Conservation (phyloP, 2,113 vertebrate species). For the Osmerus eperlanus region DNA sequence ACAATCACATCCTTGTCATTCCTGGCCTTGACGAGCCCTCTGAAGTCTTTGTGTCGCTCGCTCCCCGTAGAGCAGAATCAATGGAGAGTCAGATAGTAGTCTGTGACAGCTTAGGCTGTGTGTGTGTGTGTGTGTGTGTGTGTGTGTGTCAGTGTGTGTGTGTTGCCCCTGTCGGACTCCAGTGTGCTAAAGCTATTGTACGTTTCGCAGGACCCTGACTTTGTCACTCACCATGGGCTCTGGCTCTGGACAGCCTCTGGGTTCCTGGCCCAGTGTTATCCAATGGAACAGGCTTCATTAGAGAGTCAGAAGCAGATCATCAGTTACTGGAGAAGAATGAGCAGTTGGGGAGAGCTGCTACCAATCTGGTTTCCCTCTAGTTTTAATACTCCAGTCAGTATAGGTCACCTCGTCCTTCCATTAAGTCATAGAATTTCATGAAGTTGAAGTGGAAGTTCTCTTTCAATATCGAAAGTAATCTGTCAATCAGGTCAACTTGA, state of each 20-base stretch:
- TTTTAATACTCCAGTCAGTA: not conserved
- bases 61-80: conserved; percentile 8
- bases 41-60: conserved; percentile 7
- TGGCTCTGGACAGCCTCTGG: conserved; percentile 10
- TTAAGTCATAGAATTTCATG: not conserved
- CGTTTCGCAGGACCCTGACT: not conserved
- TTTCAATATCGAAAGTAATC: not conserved
- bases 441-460: not conserved
- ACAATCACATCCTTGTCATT: conserved; percentile 19
- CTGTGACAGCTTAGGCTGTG: not conserved
- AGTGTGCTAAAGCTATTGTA: conserved; percentile 13
- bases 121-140: not conserved
- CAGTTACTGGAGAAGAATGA: conserved; percentile 1
- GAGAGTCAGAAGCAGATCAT: conserved; percentile 1
- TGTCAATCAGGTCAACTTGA: not conserved
- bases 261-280: conserved; percentile 10
- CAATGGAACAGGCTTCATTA: conserved; percentile 13
- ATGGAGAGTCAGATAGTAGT: not conserved
- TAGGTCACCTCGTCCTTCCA: not conserved
- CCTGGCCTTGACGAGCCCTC: not conserved
- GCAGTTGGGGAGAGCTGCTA: not conserved
- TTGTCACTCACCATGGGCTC: conserved; percentile 8
- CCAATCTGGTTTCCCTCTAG: conserved; percentile 11
- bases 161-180: not conserved
- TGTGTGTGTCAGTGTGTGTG: too few relatives aligned